phyloP scores from a whole-genome alignment of 1,140 invertebrate genomes.

The Drosophila serrata region DNA sequence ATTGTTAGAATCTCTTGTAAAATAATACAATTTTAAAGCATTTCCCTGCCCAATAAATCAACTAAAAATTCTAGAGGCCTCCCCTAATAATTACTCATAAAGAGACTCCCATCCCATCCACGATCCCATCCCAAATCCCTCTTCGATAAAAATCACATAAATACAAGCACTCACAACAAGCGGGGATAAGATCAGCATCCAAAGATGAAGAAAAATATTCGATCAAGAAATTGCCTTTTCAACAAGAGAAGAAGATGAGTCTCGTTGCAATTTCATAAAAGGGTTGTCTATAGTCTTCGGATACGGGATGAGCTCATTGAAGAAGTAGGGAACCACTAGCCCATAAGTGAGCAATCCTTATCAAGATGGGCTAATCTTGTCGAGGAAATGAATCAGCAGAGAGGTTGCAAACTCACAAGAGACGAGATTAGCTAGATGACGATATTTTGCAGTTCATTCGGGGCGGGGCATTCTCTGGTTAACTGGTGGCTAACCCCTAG shows the following conservation, averaged over 20 bases:
- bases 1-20: not conserved
- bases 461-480: constrained; percentile 22
- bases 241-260: constrained; percentile 59
- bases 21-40: constrained; percentile 2
- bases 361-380: constrained; percentile 72
- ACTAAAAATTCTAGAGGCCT: constrained; percentile 19
- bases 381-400: constrained; percentile 72
- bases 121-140: not conserved
- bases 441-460: constrained; percentile 42
- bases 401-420: constrained; percentile 14
- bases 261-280: constrained; percentile 64
- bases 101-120: constrained; percentile 29
- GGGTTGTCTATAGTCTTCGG: constrained; percentile 47
- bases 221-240: constrained; percentile 65
- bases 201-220: constrained; percentile 11
- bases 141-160: constrained; percentile 45
- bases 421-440: constrained; percentile 59
- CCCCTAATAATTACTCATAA: constrained; percentile 43
- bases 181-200: constrained; percentile 61
- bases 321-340: constrained; percentile 9
- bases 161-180: constrained; percentile 64
- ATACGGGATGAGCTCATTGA: constrained; percentile 68
- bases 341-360: constrained; percentile 72
- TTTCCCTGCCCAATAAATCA: constrained; percentile 40
- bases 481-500: constrained; percentile 65